Percentiles rank a stretch among this genome's conserved stretches.
phyloP scores from a whole-genome alignment of 2,797 vertebrate species.

The Triplophysa yarkandensis region DNA sequence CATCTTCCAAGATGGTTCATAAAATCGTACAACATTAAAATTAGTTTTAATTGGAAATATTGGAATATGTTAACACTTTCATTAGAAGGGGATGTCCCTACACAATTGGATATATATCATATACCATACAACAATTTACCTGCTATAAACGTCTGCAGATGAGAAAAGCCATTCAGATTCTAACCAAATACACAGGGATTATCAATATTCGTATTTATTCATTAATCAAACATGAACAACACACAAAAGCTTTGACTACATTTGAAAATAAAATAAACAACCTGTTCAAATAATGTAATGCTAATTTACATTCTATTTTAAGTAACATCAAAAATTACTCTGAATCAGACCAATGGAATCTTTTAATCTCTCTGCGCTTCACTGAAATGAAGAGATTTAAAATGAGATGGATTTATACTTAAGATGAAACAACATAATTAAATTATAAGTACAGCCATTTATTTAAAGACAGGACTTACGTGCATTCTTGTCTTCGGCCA shows the following conservation, averaged over 20 bases:
- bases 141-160: background rate
- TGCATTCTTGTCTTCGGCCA: constrained; percentile 58
- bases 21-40: too few species aligned
- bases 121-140: background rate
- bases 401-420: background rate
- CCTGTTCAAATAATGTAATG: background rate
- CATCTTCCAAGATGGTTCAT: too few species aligned
- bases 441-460: background rate
- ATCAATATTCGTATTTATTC: background rate
- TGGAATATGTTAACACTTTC: background rate
- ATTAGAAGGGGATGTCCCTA: background rate
- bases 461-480: constrained; percentile 47
- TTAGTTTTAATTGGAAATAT: too few species aligned
- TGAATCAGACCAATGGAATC: constrained; percentile 51
- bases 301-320: too few species aligned
- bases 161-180: background rate
- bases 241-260: background rate
- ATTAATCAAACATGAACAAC: background rate
- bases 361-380: constrained; percentile 23
- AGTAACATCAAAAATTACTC: too few species aligned
- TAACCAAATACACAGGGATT: background rate
- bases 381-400: constrained; percentile 39
- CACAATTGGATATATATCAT: background rate
- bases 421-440: background rate
- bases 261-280: too few species aligned